A percentile compares a stretch with the other conserved stretches of the same genome.
Evolutionary conservation across 2,797 vertebrate species (phyloP).

Genomic region (Sebastes diaconus): DNA sequence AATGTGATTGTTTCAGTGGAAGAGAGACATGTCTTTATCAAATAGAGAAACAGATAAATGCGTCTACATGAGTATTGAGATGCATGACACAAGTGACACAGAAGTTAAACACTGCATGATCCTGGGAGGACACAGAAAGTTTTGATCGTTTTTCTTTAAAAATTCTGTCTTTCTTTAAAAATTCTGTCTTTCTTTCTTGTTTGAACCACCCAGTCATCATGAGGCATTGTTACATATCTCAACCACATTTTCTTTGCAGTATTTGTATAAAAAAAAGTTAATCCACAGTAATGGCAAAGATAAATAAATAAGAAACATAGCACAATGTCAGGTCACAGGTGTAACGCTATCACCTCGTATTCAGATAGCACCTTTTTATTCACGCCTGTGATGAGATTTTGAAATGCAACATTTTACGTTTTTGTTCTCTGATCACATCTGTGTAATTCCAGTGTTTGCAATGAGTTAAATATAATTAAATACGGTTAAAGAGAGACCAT

Average conservation of each 20-base stretch:
- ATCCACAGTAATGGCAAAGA: conserved; percentile 60
- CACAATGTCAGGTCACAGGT: conserved; percentile 35
- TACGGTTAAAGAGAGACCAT: conserved; percentile 59
- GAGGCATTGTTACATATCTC: not conserved
- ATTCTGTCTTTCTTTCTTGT: not conserved
- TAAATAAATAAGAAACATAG: conserved; percentile 79
- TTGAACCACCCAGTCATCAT: not conserved
- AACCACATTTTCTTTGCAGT: conserved; percentile 34
- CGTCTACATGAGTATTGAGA: conserved; percentile 11
- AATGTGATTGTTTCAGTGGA: conserved; percentile 16
- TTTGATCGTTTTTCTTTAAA: not conserved
- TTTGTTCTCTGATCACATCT: conserved; percentile 29
- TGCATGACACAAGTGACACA: conserved; percentile 7
- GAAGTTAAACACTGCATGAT: conserved; percentile 5
- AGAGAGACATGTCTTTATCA: conserved; percentile 8
- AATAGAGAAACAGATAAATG: conserved; percentile 2
- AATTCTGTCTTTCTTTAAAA: not conserved
- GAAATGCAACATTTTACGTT: conserved; percentile 30
- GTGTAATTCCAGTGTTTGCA: conserved; percentile 82
- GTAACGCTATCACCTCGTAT: not conserved
- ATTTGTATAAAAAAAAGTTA: conserved; percentile 43
- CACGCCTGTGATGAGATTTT: conserved; percentile 21
- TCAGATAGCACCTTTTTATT: conserved; percentile 41
- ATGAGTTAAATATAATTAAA: conserved; percentile 77
- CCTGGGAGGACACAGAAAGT: conserved; percentile 11